Base-by-base conservation (phyloP, 2,797 vertebrate genomes). In the Melanotaenia maccullochi region DNA sequence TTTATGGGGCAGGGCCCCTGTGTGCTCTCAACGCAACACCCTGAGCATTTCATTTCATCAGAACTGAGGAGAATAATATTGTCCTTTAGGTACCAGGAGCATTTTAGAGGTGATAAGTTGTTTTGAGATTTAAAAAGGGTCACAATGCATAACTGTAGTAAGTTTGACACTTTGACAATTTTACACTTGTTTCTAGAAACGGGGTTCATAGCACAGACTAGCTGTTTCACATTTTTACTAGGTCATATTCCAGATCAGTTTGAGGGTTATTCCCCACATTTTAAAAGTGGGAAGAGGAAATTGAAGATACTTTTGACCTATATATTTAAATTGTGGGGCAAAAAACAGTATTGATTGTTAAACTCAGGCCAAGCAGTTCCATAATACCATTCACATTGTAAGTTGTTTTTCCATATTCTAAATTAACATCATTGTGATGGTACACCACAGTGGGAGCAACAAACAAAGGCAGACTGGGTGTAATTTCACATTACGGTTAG, bases 1-100 rank as follows among this genome's bases (percentile, higher is more conserved):
- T 76, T 71, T 62, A 76, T n/a, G 60, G 40, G 33, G 55, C 58
- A 67, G 49, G 72, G 4, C 24, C 52, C 5, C 52, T 55, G 52
- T 12, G 49, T 24, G 22, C 22, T 24, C 49, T 51, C 47, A 9
- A 8, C 0, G n/a, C 47, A 22, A n/a, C 4, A 51, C n/a, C 13
- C 24, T 52, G n/a, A 24, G 49, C 9, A 24, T 52, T 52, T 52
- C 52, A 30, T 6, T 60, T 24, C 14, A 57, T 44, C 28, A 47
- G 28, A 30, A n/a, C 2, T 47, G 9, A 14, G 22, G 65, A 47
- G n/a, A 58, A 58, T 22, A 5, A 58, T 32, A 35, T 55, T 58
- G 20, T 35, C 12, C 20, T 47, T n/a, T 13, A 24, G 55, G 36
- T 33, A 35, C 13, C 9, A 68, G 47, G 32, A 47, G 14, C 14